Base-by-base conservation (phyloP, 2,888 invertebrate genomes). In the Conomelus anceps region DNA sequence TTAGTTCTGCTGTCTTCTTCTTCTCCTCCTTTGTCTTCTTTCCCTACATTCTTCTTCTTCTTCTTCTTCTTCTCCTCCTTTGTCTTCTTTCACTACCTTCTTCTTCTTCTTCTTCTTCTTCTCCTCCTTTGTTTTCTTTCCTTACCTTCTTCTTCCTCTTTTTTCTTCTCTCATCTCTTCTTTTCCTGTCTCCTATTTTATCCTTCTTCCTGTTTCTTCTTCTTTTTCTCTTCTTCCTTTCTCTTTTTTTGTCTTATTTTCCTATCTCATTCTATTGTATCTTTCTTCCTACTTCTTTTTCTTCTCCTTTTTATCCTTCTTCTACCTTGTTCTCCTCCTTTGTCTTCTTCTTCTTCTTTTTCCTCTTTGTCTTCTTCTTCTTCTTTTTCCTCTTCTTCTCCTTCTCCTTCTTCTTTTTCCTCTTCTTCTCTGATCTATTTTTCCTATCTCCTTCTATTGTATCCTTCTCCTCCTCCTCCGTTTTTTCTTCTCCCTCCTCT, bases 371-470 rank as follows among this genome's bases (percentile, higher is more conserved):
- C 89, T 90, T 87, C 88, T 88, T 88, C 87, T 88, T 86, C 11
- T 85, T 1, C 22, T 4, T 13, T 20, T 13, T 13, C 85, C 13
- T 1, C 22, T 22, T 13, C 22, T 6, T 3, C 22, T 7, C 4
- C 11, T 22, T 22, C 4, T 22, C 3, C 6, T 89, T 89, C 86
- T 84, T 90, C 63, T 84, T n/a, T n/a, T n/a, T n/a, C 90, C 23
- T 85, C 89, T 89, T 89, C 88, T 20, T 41, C 88, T 85, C n/a
- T n/a, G n/a, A n/a, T n/a, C n/a, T n/a, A n/a, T 41, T 88, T 88
- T 90, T 86, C 88, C 87, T 88, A 23, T 89, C 88, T 29, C 1
- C 4, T 34, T 13, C 34, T 34, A n/a, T n/a, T n/a, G n/a, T 34
- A 11, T 9, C 1, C 34, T 9, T 34, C 17, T 4, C 17, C 6